Conservation (phyloP, 2,797 vertebrate genomes). For the Trichosurus vulpecula region DNA sequence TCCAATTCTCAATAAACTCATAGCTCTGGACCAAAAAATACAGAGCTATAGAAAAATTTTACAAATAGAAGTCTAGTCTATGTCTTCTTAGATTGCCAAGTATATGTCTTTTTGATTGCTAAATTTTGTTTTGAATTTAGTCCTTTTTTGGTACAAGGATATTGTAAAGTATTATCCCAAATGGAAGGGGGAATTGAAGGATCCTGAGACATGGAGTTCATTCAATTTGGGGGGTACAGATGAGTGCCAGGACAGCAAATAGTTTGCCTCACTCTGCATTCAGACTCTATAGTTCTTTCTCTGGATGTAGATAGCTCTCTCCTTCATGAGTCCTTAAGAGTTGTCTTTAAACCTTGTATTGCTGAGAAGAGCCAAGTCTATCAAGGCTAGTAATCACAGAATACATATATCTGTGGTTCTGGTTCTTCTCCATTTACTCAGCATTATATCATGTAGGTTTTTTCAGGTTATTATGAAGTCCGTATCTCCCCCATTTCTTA, state of each 20-base stretch:
- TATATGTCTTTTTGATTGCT: background rate
- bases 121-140: background rate
- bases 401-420: too few relatives aligned
- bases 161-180: background rate
- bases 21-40: background rate
- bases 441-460: too few relatives aligned
- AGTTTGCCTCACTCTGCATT: too few relatives aligned
- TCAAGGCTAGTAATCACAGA: too few relatives aligned
- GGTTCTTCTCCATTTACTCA: too few relatives aligned
- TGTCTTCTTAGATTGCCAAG: background rate
- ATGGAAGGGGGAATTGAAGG: background rate
- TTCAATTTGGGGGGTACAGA: background rate
- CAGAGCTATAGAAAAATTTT: background rate
- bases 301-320: too few relatives aligned
- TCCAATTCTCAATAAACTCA: background rate
- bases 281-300: too few relatives aligned
- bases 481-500: too few relatives aligned
- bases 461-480: too few relatives aligned
- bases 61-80: background rate
- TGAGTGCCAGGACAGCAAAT: background rate
- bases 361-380: too few relatives aligned
- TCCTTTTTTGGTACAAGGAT: background rate
- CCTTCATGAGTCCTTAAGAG: too few relatives aligned
- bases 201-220: background rate
- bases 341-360: too few relatives aligned